A percentile compares a stretch with the other conserved stretches of the same genome.
These are phyloP conservation scores for Catostomus latipinnis DNA, from an alignment of 2,797 vertebrate species.

Conservation along the genomic window DNA sequence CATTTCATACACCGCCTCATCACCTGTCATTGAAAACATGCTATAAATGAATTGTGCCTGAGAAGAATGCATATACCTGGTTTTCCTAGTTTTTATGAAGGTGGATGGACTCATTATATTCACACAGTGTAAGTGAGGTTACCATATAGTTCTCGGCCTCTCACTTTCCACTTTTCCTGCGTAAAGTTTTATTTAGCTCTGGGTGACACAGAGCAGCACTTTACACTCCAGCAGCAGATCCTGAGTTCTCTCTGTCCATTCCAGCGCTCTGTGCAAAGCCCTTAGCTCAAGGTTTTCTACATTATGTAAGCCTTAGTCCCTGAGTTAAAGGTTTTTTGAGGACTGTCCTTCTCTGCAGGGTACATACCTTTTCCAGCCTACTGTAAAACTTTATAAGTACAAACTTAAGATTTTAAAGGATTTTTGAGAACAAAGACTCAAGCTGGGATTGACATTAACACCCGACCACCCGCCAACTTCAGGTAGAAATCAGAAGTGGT, in stretches of 20 bases:
- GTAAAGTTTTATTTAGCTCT: constrained; percentile 11
- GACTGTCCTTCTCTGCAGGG: not conserved
- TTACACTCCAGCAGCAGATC: not conserved
- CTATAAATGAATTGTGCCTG: too few relatives aligned
- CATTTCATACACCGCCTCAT: not conserved
- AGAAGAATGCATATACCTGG: too few relatives aligned
- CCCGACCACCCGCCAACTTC: too few relatives aligned
- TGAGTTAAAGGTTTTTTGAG: not conserved
- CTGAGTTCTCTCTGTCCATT: too few relatives aligned
- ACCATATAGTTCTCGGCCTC: not conserved
- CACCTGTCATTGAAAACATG: too few relatives aligned
- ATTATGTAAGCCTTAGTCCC: constrained; percentile 10
- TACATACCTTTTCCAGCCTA: not conserved
- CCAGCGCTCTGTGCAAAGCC: too few relatives aligned
- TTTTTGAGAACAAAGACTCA: constrained; percentile 1
- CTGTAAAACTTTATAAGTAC: constrained; percentile 6
- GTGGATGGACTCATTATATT: too few relatives aligned
- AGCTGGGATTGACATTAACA: too few relatives aligned
- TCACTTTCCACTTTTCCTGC: not conserved
- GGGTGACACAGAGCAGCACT: not conserved
- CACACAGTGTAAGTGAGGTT: too few relatives aligned
- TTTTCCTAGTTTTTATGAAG: not conserved
- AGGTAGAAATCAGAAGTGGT: too few relatives aligned
- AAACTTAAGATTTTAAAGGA: not conserved
- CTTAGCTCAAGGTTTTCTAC: not conserved